These are phyloP conservation scores for Stichopus chloronotus DNA, from an alignment of 35 echinoderm and acorn worm species.

Conservation along the genomic window DNA sequence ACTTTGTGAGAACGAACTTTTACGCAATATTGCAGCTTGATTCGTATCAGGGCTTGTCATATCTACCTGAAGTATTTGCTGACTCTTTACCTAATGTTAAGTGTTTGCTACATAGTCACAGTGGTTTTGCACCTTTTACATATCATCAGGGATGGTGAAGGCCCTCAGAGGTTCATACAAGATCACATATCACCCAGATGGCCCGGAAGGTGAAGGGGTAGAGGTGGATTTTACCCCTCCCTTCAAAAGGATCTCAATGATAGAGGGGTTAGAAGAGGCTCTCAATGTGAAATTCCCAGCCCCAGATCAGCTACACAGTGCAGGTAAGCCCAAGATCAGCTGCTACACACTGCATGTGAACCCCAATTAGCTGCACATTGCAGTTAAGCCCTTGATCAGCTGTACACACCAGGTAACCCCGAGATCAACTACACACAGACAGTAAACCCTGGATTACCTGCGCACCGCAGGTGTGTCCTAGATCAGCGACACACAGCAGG, in stretches of 20 bases:
- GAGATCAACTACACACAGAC: too few species aligned
- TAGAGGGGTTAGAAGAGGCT: constrained; percentile 82
- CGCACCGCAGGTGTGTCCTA: too few species aligned
- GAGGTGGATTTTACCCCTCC: constrained; percentile 96
- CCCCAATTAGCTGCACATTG: background rate
- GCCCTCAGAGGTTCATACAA: constrained; percentile 73
- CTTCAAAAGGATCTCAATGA: constrained; percentile 89
- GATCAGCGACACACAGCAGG: too few species aligned
- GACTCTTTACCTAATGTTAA: too few species aligned
- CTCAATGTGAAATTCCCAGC: constrained; percentile 90
- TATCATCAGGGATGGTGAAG: constrained; percentile 77
- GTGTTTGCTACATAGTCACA: too few species aligned
- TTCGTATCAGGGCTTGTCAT: too few species aligned
- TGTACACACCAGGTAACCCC: too few species aligned
- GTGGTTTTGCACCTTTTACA: background rate
- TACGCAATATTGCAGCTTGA: too few species aligned
- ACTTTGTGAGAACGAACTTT: too few species aligned
- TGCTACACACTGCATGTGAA: background rate
- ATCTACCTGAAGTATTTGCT: too few species aligned
- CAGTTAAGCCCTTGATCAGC: too few species aligned
- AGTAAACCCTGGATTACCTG: too few species aligned
- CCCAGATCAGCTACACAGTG: constrained; percentile 65
- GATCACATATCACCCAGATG: constrained; percentile 90
- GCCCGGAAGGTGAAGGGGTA: constrained; percentile 83
- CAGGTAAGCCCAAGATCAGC: constrained; percentile 57